A percentile compares a stretch with the other conserved stretches of the same genome.
Evolutionary conservation across 1,140 invertebrate species (phyloP).

Genomic region (Lucilia cuprina): DNA sequence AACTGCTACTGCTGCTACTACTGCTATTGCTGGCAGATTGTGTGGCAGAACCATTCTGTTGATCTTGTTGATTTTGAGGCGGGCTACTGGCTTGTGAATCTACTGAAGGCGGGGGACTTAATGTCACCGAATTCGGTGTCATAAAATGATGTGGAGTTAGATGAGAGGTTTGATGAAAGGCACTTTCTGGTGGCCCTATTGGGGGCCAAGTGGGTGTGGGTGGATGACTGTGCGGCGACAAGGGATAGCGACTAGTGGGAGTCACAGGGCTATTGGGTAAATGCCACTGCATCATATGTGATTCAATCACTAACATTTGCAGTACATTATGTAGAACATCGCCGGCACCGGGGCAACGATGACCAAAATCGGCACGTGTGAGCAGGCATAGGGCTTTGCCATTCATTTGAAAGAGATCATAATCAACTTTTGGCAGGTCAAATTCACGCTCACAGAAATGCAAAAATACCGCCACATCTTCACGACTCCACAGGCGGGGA

Average conservation of each 20-base stretch:
- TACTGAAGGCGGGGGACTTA: slow-evolving; percentile 87
- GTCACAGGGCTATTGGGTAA: slow-evolving; percentile 85
- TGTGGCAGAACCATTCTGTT: slow-evolving; percentile 40
- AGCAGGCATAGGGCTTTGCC: slow-evolving; percentile 93
- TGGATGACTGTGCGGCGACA: slow-evolving; percentile 79
- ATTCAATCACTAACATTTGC: slow-evolving; percentile 84
- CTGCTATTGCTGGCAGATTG: slow-evolving; percentile 4
- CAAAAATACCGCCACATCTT: slow-evolving; percentile 87
- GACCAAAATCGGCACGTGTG: slow-evolving; percentile 87
- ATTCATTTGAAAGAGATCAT: slow-evolving; percentile 97
- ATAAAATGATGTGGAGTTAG: slow-evolving; percentile 73
- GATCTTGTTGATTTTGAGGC: slow-evolving; percentile 68
- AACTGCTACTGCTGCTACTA: slow-evolving; percentile 59
- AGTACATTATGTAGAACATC: slow-evolving; percentile 93
- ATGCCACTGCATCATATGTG: slow-evolving; percentile 75
- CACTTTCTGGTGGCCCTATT: slow-evolving; percentile 68
- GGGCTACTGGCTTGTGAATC: slow-evolving; percentile 87
- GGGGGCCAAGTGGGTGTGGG: slow-evolving; percentile 79
- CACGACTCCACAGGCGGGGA: slow-evolving; percentile 87
- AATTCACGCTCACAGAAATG: slow-evolving; percentile 93
- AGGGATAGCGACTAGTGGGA: slow-evolving; percentile 80
- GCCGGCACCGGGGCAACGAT: slow-evolving; percentile 88
- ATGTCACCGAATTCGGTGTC: slow-evolving; percentile 81
- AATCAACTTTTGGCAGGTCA: slow-evolving; percentile 88
- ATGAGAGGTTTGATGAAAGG: slow-evolving; percentile 67